Conservation (phyloP, 2,797 vertebrate genomes). For the Artibeus jamaicensis region DNA sequence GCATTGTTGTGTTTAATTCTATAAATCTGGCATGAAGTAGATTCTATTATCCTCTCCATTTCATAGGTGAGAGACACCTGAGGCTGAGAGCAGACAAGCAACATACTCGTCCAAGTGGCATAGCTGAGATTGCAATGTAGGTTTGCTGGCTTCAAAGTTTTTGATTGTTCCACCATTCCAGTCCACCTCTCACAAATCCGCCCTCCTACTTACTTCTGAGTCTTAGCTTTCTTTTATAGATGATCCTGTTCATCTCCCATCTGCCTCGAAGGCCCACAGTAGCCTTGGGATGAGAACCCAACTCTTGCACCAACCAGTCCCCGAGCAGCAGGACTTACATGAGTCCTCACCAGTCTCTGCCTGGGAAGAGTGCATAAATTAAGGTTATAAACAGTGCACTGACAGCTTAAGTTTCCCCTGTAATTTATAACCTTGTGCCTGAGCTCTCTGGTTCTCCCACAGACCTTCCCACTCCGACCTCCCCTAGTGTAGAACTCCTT, state of each 20-base stretch:
- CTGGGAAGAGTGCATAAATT: neutral
- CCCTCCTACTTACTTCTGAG: neutral
- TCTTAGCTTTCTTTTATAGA: neutral
- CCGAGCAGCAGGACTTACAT: neutral
- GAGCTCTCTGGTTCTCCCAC: neutral
- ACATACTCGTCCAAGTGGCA: neutral
- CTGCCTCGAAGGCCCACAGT: neutral
- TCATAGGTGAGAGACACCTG: neutral
- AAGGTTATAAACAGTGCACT: neutral
- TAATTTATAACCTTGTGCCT: neutral
- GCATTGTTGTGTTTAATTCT: neutral
- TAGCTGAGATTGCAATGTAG: neutral
- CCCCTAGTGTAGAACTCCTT: neutral
- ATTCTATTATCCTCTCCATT: neutral
- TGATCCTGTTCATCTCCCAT: neutral
- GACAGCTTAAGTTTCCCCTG: neutral
- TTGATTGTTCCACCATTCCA: neutral
- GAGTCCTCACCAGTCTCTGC: neutral
- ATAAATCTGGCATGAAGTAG: neutral
- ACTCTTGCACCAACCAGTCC: neutral
- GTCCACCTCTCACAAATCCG: neutral
- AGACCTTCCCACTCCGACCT: neutral
- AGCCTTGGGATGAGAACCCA: neutral
- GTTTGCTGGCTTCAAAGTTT: neutral
- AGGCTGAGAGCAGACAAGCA: neutral